Evolutionary conservation across 2,797 vertebrate genomes (phyloP), one percentile per base, ranked within the genome.

Genomic region (Squalus acanthias): DNA sequence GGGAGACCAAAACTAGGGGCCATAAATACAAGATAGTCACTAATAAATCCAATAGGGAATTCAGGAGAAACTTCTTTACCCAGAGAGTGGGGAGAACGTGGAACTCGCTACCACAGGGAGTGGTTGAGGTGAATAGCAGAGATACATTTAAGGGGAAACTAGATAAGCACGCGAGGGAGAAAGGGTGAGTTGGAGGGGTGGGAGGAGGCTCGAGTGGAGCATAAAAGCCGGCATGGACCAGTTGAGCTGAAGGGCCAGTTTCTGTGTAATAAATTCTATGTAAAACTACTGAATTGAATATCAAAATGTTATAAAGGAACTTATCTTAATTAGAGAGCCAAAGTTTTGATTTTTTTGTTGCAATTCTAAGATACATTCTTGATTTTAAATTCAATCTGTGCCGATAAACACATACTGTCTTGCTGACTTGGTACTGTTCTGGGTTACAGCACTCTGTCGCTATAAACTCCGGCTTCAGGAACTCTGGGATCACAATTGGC

Each of bases 401-500:
- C 24, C 26, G 24, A 29, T 29, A 74, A 74, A 74, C 79, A 85
- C 22, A 60, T 46, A 6, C 13, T 70, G 69, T 26, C 53, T 95
- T 72, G 9, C 39, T 53, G 39, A 53, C 29, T 53, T 20, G 53
- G 39, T 95, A 39, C 88, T 96, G 96, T 0, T 72, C 96, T 97
- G 72, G 97, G 96, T 97, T 96, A 95, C 97, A 99, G 99, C 98
- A 99, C 96, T 98, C 98, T 0, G 98, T 98, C 76, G 99, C 99
- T 65, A 10, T 99, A 91, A 97, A 98, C 96, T 98, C 99, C 13
- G 99, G 99, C 91, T 99, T 99, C 97, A 99, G 98, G 97, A 99
- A 99, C 97, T 99, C 99, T 1, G 99, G 99, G 70, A 98, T 99
- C 96, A 99, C 99, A 0, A 98, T 99, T 50, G 97, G 99, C 96